These are phyloP conservation scores for Theretra japonica DNA, from an alignment of 2,888 invertebrate genomes.

Conservation along the genomic window DNA sequence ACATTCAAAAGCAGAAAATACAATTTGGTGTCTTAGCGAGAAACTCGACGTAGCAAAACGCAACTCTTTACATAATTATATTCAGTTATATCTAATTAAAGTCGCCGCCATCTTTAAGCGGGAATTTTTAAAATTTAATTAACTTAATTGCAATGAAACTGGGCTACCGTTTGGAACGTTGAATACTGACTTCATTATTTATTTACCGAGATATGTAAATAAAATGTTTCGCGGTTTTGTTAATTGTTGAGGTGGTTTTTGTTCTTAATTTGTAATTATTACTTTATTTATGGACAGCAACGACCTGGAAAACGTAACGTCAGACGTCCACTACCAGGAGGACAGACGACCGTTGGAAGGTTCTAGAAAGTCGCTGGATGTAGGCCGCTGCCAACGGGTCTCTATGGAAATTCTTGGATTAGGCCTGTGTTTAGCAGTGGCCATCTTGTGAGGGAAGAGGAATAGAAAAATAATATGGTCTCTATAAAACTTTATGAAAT, in stretches of 20 bases:
- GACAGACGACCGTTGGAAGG: too few relatives aligned
- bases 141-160: slow-evolving; percentile 45
- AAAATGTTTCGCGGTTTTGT: background rate
- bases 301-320: too few relatives aligned
- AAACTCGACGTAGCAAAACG: slow-evolving; percentile 27
- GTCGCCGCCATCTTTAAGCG: slow-evolving; percentile 32
- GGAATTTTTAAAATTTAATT: slow-evolving; percentile 54
- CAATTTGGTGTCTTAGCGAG: slow-evolving; percentile 10
- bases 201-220: slow-evolving; percentile 23
- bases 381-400: too few relatives aligned
- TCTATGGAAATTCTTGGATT: too few relatives aligned
- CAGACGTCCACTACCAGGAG: too few relatives aligned
- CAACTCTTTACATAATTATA: slow-evolving; percentile 33
- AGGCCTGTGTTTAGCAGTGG: too few relatives aligned
- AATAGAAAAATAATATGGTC: too few relatives aligned
- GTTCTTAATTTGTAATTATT: background rate
- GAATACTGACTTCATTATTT: slow-evolving; percentile 27
- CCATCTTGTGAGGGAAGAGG: too few relatives aligned
- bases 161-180: slow-evolving; percentile 32
- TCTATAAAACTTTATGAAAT: too few relatives aligned
- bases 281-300: background rate
- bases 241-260: background rate
- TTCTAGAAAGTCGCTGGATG: too few relatives aligned
- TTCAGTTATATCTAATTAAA: slow-evolving; percentile 56
- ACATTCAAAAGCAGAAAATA: slow-evolving; percentile 12